Base-by-base conservation (phyloP, 2,888 invertebrate genomes). In the Scrobipalpa costella region DNA sequence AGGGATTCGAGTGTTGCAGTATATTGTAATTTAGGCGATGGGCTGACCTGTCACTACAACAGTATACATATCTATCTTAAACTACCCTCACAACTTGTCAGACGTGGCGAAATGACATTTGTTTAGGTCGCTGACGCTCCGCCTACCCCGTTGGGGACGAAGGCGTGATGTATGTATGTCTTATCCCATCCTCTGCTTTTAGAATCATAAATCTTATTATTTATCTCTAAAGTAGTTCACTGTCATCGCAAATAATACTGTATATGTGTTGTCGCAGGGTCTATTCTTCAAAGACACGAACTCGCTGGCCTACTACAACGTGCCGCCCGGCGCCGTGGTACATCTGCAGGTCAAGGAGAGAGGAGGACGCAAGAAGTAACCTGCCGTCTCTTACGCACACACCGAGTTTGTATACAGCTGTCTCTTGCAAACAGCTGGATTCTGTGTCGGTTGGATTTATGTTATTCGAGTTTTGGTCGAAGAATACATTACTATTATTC, bases 221-320 rank as follows among this genome's bases (percentile, higher is more conserved):
- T 27, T 27, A 27, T 15, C 15, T 5, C 44, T 44, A 44, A n/a
- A 15, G 15, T 15, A n/a, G 7, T 34, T 7, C 34, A 7, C 15
- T 7, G 13, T 33, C 11, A n/a, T 2, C 11, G 7, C 27, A 7
- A 52, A 21, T 27, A 33, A 52, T 11, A n/a, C 13, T 33, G n/a
- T 33, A 19, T 52, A 1, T 47, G 15, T 47, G 38, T 52, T 57
- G 17, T 33, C 93, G 19, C 87, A 98, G 97, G 98, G 99, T 40
- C 94, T 99, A 89, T 99, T 99, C 93, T 97, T 99, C 92, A 99
- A 99, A 84, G 99, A 99, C 88, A 97, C 95, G 61, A 98, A 98
- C 81, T 94, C 96, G 0, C 92, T 99, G 86, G 99, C 98, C 0
- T 99, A 95, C 91, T 99, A 99, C 92, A 99, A 99, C 88, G 94